Evolutionary conservation across 2,888 invertebrate species (phyloP), one percentile per base, ranked within the genome.

Genomic region (Neoaliturus tenellus): DNA sequence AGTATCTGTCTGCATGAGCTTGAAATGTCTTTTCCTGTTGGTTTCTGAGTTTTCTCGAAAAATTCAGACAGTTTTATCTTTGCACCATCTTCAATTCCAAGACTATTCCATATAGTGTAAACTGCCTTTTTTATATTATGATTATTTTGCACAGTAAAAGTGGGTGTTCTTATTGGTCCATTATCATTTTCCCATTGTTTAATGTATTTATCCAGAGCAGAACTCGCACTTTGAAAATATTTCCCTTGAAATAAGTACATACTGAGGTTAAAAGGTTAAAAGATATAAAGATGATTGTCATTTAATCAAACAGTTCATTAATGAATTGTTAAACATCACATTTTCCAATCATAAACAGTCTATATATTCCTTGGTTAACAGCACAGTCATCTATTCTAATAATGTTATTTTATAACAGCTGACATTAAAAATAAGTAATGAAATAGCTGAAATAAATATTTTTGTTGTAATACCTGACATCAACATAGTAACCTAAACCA

Each of bases 211-310:
- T 62, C 62, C 2, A 62, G 31, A 28, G 62, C 62, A 62, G 62
- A 2, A 17, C 62, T 62, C 31, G 62, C 62, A 62, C 28, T 62
- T 6, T 62, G 10, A n/a, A 28, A 62, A 14, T 62, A 17, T 31
- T 62, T 62, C 17, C 31, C 62, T 14, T 62, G 28, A 62, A 62
- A 62, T 62, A n/a, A 62, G 14, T 62, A 62, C 62, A 62, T 62
- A 14, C 44, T 14, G 12, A 44, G 17, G 44, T 14, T 12, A n/a
- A n/a, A n/a, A n/a, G n/a, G n/a, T n/a, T n/a, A n/a, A n/a, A n/a
- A n/a, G n/a, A n/a, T n/a, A n/a, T n/a, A n/a, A n/a, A n/a, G n/a
- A n/a, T n/a, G n/a, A n/a, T n/a, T n/a, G n/a, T n/a, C n/a, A n/a
- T n/a, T n/a, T n/a, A n/a, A n/a, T n/a, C n/a, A n/a, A n/a, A n/a